Percentiles rank a stretch among this genome's conserved stretches.
Conservation (phyloP, 1,140 invertebrate species). For the Chironomus tepperi region DNA sequence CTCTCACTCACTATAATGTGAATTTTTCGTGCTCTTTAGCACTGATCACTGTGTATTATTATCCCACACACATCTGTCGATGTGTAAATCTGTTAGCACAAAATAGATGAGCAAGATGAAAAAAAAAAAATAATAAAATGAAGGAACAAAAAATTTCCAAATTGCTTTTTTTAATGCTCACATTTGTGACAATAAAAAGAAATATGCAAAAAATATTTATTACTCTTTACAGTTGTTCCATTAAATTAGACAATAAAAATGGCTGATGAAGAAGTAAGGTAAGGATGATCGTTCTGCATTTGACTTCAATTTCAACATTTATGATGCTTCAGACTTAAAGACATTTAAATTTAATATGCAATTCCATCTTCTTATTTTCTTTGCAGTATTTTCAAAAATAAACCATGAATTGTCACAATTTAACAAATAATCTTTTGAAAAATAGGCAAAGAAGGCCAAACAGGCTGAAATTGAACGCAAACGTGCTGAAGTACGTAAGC, state of each 20-base stretch:
- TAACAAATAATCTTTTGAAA: neutral
- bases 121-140: neutral
- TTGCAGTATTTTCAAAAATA: conserved; percentile 8
- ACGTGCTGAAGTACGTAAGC: conserved; percentile 89
- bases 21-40: too few species aligned
- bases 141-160: too few species aligned
- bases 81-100: neutral
- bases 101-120: neutral
- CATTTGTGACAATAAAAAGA: neutral
- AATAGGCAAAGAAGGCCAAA: conserved; percentile 85
- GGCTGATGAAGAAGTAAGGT: conserved; percentile 85
- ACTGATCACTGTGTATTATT: neutral
- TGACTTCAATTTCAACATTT: neutral
- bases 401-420: neutral
- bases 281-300: conserved; percentile 38
- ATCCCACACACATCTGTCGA: neutral
- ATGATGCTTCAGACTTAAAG: too few species aligned
- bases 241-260: conserved; percentile 46
- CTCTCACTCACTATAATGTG: neutral
- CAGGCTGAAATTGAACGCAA: conserved; percentile 89
- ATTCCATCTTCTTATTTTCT: conserved; percentile 14
- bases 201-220: neutral
- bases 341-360: neutral
- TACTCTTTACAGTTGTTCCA: neutral
- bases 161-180: neutral